phyloP scores from a whole-genome alignment of 2,797 vertebrate genomes.

The Halcyon smyrnensis region DNA sequence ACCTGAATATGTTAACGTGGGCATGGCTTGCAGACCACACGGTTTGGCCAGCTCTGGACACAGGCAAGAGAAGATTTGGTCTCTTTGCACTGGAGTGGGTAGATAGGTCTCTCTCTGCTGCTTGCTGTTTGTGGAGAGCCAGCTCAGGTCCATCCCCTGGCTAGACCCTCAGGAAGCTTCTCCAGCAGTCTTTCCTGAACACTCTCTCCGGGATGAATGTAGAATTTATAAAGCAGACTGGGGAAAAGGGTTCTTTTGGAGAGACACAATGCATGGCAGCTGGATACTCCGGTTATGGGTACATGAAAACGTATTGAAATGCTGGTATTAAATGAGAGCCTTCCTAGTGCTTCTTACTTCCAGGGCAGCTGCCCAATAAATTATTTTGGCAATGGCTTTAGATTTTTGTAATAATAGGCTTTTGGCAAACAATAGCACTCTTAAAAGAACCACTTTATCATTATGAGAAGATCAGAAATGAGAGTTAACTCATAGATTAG shows the following conservation, averaged over 20 bases:
- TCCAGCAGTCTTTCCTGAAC: neutral
- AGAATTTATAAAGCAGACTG: neutral
- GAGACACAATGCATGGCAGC: neutral
- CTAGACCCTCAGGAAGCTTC: neutral
- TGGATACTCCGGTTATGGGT: neutral
- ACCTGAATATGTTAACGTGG: accelerated
- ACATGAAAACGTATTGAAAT: constrained; percentile 44
- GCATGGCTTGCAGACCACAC: neutral
- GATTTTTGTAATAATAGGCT: constrained; percentile 41
- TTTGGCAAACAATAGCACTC: constrained; percentile 49
- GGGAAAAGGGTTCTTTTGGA: neutral
- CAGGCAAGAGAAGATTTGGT: neutral
- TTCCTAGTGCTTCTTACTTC: constrained; percentile 32
- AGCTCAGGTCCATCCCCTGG: neutral
- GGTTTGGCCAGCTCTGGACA: neutral
- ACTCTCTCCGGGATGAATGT: neutral
- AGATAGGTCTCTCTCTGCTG: neutral
- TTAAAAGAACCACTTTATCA: constrained; percentile 62
- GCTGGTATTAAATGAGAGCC: constrained; percentile 60
- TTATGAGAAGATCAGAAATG: constrained; percentile 60
- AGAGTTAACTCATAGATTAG: constrained; percentile 28
- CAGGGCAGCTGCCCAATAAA: constrained; percentile 14
- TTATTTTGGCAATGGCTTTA: constrained; percentile 50
- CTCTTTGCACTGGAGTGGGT: neutral
- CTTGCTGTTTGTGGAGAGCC: neutral